A percentile compares a stretch with the other conserved stretches of the same genome.
phyloP scores from a whole-genome alignment of 2,113 vertebrate genomes.

The Opisthocomus hoazin region DNA sequence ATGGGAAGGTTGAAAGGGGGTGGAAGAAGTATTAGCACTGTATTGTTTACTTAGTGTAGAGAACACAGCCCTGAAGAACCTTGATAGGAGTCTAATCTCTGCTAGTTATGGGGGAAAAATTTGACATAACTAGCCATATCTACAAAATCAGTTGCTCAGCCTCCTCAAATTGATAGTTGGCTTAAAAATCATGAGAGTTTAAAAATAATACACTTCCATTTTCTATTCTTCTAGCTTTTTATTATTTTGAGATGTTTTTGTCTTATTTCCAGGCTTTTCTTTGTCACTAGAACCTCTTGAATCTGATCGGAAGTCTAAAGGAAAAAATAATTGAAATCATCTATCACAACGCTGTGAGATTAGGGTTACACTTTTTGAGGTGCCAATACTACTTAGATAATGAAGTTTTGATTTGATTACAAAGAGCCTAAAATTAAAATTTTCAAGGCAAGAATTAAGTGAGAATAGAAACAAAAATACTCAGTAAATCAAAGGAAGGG shows the following conservation, averaged over 20 bases:
- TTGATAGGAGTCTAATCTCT: not conserved
- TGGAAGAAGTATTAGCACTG: not conserved
- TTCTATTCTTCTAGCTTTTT: not conserved
- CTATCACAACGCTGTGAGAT: not conserved
- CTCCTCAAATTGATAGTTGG: not conserved
- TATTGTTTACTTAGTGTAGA: not conserved
- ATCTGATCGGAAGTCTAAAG: not conserved
- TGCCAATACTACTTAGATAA: not conserved
- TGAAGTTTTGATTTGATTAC: not conserved
- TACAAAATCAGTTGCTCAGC: not conserved
- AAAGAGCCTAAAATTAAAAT: not conserved
- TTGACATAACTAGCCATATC: not conserved
- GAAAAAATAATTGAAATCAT: not conserved
- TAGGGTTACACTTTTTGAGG: not conserved
- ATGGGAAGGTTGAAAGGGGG: not conserved
- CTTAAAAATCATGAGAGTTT: not conserved
- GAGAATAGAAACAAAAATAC: not conserved
- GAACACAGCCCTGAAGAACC: not conserved
- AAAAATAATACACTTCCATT: not conserved
- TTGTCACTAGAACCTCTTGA: not conserved
- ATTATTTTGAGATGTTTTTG: not conserved
- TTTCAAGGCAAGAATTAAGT: not conserved
- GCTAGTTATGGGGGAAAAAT: not conserved
- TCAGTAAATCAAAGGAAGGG: not conserved
- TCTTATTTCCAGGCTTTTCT: not conserved